Base-by-base conservation (phyloP, 2,113 vertebrate genomes). In the Brachypodius melanocephalos region DNA sequence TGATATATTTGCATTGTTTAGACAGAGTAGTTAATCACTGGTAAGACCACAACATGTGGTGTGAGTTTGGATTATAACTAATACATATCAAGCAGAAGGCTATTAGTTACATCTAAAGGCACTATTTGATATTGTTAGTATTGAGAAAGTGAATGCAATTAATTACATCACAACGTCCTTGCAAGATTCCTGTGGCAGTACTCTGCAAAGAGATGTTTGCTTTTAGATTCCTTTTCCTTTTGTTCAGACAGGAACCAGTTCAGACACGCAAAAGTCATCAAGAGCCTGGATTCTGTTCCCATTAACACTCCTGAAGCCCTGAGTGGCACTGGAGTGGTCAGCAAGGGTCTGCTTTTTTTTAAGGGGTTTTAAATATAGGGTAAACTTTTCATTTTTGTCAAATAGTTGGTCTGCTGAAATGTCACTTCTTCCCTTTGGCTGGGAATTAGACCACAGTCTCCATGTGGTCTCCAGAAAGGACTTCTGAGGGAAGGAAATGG, bases 21-120 rank as follows among this genome's bases (percentile, higher is more conserved):
- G 95, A 86, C 91, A 93, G 90, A 61, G 79, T 3, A 97, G 78
- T 97, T 96, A 90, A 96, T 96, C 93, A 96, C 9, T 52, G 59
- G 81, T 55, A 84, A 93, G 61, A 88, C 79, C 85, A 86, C 11
- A 74, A 63, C 36, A 34, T 36, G 55, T 66, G 77, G 75, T 92
- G 82, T 91, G 82, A 91, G 67, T 96, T 88, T 88, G 82, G 85
- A 93, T 97, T 97, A 84, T 91, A 83, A 28, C 52, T 80, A 93
- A 91, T 45, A 57, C 34, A 14, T n/a, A 85, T 22, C 10, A 3
- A 96, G 79, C 59, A 95, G 83, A 88, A 90, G 67, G 93, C 67
- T 93, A 84, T 95, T 96, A 96, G 95, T 93, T 90, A 81, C 57
- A 67, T 95, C 72, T 88, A 93, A 94, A 92, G 32, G 32, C 48